phyloP scores from a whole-genome alignment of 2,888 invertebrate species.

The Hypolimnas misippus region DNA sequence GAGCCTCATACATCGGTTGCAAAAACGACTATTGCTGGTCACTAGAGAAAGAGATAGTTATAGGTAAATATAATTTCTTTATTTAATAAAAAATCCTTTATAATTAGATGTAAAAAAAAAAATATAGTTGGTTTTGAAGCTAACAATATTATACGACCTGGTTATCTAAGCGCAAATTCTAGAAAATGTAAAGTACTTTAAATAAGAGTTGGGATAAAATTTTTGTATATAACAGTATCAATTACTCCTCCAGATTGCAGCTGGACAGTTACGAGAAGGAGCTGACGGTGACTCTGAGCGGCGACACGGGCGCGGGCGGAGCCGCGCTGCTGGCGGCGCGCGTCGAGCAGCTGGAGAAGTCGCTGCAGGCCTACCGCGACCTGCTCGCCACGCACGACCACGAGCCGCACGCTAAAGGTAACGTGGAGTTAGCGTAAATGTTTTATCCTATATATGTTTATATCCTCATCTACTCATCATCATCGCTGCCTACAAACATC shows the following conservation, averaged over 20 bases:
- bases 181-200: no score
- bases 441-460: no score
- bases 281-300: constrained; percentile 82
- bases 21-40: constrained; percentile 87
- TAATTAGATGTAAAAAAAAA: no score
- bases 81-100: neutral
- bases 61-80: constrained; percentile 65
- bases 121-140: no score
- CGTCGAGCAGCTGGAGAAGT: constrained; percentile 89
- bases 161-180: no score
- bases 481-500: no score
- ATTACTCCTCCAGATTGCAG: constrained; percentile 87
- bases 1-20: constrained; percentile 87
- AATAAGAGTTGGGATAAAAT: no score
- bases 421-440: no score
- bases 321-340: constrained; percentile 83
- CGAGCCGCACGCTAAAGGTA: constrained; percentile 69
- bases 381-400: constrained; percentile 87
- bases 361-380: constrained; percentile 89
- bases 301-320: constrained; percentile 66
- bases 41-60: constrained; percentile 92
- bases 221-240: no score
- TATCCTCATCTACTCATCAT: no score
- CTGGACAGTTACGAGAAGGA: constrained; percentile 93
- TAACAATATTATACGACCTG: no score